Conservation (phyloP, 2,888 invertebrate genomes). For the Platycheirus albimanus region DNA sequence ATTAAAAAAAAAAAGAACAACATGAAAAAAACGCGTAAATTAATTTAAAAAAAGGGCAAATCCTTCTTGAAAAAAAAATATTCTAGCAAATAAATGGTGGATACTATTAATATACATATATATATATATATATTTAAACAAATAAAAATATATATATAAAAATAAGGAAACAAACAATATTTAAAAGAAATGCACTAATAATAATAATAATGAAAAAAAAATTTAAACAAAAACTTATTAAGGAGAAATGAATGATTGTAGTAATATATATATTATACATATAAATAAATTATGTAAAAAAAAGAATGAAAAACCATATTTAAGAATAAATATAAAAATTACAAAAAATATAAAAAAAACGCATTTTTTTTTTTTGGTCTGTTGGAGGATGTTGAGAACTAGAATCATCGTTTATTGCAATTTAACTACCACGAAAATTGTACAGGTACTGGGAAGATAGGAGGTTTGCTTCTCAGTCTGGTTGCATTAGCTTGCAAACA, state of each 20-base stretch:
- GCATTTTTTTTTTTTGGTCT: too few species aligned
- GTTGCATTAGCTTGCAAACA: too few species aligned
- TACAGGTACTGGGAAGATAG: too few species aligned
- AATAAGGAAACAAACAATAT: constrained; percentile 70
- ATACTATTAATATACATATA: constrained; percentile 68
- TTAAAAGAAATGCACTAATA: constrained; percentile 65
- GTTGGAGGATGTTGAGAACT: too few species aligned
- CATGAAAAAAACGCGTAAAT: constrained; percentile 59
- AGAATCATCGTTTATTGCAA: too few species aligned
- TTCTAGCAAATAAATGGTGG: constrained; percentile 74
- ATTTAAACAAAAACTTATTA: constrained; percentile 52
- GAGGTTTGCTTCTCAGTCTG: too few species aligned
- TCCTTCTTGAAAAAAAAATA: constrained; percentile 54
- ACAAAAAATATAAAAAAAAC: constrained; percentile 73
- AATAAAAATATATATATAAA: constrained; percentile 55
- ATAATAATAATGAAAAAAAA: constrained; percentile 41
- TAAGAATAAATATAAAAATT: constrained; percentile 76
- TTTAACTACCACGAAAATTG: too few species aligned
- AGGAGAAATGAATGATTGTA: constrained; percentile 74
- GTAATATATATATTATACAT: constrained; percentile 75
- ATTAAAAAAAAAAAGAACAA: constrained; percentile 36
- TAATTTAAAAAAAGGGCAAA: constrained; percentile 44
- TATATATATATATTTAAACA: constrained; percentile 50
- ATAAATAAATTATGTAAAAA: constrained; percentile 76
- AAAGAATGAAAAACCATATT: constrained; percentile 75